Percentiles rank a stretch among this genome's conserved stretches.
These are phyloP conservation scores for Melangyna quadrimaculata DNA, from an alignment of 2,888 invertebrate species.

Conservation along the genomic window DNA sequence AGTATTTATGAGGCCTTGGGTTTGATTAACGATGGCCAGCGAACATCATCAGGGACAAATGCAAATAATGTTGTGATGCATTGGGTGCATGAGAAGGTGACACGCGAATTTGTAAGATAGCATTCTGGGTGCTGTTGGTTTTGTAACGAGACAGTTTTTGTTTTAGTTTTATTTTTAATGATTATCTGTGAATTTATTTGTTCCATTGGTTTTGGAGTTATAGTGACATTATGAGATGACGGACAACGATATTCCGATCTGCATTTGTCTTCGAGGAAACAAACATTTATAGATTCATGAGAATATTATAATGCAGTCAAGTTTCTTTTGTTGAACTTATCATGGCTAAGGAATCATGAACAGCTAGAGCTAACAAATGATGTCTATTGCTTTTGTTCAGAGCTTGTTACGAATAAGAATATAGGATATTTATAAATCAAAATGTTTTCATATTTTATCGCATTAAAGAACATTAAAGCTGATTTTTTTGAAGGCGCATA, in stretches of 20 bases:
- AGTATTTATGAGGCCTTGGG: slow-evolving; percentile 68
- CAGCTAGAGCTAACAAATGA: too few species aligned
- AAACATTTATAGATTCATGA: slow-evolving; percentile 24
- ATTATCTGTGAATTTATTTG: slow-evolving; percentile 58
- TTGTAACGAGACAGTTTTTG: slow-evolving; percentile 3
- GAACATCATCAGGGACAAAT: slow-evolving; percentile 55
- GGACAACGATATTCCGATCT: slow-evolving; percentile 11
- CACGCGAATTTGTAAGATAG: slow-evolving; percentile 66
- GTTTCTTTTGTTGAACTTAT: neutral
- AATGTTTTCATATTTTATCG: too few species aligned
- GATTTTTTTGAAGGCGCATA: too few species aligned
- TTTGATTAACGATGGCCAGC: slow-evolving; percentile 68
- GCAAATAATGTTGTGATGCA: slow-evolving; percentile 69
- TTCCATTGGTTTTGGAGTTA: slow-evolving; percentile 12
- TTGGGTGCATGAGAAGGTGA: slow-evolving; percentile 64
- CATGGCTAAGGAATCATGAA: neutral
- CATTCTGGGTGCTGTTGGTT: slow-evolving; percentile 21
- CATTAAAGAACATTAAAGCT: too few species aligned
- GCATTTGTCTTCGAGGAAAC: slow-evolving; percentile 29
- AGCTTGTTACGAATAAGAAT: too few species aligned
- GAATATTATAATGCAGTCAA: neutral
- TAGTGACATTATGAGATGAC: neutral
- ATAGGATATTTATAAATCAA: too few species aligned
- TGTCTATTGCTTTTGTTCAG: neutral
- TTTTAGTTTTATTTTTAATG: neutral